phyloP scores from a whole-genome alignment of 2,888 invertebrate genomes.

The Idaea aversata region DNA sequence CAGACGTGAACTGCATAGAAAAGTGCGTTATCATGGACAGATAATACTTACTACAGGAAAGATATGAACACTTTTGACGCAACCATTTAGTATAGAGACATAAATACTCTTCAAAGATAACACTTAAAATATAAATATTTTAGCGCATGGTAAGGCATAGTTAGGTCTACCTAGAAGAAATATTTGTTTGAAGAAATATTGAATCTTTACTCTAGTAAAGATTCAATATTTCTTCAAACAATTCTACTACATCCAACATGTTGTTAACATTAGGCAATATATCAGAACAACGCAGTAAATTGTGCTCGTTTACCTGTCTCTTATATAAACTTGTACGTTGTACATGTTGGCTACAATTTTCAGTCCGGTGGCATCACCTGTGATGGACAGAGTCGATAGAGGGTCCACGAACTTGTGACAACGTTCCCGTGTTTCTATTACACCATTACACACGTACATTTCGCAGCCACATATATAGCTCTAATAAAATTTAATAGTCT shows the following conservation, averaged over 20 bases:
- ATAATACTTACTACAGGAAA: too few relatives aligned
- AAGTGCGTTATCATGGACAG: background rate
- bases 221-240: background rate
- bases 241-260: background rate
- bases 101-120: too few relatives aligned
- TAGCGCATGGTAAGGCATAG: background rate
- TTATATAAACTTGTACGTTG: conserved; percentile 23
- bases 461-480: conserved; percentile 43
- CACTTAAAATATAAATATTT: background rate
- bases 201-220: background rate
- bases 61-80: too few relatives aligned
- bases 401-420: conserved; percentile 43
- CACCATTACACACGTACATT: conserved; percentile 60
- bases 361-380: conserved; percentile 35
- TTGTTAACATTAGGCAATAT: too few relatives aligned
- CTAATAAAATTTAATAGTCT: conserved; percentile 51
- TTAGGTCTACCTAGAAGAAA: too few relatives aligned
- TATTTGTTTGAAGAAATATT: too few relatives aligned
- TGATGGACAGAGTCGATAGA: conserved; percentile 32
- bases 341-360: background rate
- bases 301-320: conserved; percentile 11
- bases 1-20: conserved; percentile 58
- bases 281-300: background rate
- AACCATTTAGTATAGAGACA: too few relatives aligned
- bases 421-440: conserved; percentile 61